phyloP scores from a whole-genome alignment of 2,113 vertebrate species.

The Rutilus rutilus region DNA sequence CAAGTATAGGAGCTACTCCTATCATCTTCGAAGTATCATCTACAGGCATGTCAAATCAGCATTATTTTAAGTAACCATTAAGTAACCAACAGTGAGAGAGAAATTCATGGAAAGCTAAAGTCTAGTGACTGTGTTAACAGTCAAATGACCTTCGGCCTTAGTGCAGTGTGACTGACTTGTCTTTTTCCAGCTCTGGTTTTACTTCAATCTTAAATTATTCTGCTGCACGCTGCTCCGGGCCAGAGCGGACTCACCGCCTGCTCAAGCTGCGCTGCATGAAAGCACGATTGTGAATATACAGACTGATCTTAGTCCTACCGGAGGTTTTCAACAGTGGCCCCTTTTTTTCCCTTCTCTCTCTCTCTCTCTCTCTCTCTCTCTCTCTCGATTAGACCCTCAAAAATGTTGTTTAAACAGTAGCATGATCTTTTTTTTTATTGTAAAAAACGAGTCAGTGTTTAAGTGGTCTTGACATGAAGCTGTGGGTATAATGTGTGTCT shows the following conservation, averaged over 20 bases:
- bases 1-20: not conserved
- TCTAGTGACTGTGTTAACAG: constrained; percentile 9
- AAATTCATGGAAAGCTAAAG: not conserved
- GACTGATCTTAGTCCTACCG: not conserved
- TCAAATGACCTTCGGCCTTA: not conserved
- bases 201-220: constrained; percentile 22
- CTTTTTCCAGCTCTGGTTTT: constrained; percentile 39
- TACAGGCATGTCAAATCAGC: not conserved
- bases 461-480: not conserved
- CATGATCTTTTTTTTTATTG: not conserved
- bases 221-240: not conserved
- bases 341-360: not conserved
- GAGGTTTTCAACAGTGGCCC: not conserved
- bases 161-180: not conserved
- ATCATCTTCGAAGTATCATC: not conserved
- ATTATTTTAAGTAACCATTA: not conserved
- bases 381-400: not conserved
- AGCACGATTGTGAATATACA: constrained; percentile 27
- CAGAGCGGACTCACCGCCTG: constrained; percentile 1
- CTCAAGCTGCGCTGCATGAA: not conserved
- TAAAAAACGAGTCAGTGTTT: not conserved
- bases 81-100: not conserved
- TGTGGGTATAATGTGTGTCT: not conserved
- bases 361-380: too few species aligned
- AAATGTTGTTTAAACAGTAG: too few species aligned